These are phyloP conservation scores for Drosophila lacicola DNA, from an alignment of 2,888 invertebrate genomes.

Conservation along the genomic window DNA sequence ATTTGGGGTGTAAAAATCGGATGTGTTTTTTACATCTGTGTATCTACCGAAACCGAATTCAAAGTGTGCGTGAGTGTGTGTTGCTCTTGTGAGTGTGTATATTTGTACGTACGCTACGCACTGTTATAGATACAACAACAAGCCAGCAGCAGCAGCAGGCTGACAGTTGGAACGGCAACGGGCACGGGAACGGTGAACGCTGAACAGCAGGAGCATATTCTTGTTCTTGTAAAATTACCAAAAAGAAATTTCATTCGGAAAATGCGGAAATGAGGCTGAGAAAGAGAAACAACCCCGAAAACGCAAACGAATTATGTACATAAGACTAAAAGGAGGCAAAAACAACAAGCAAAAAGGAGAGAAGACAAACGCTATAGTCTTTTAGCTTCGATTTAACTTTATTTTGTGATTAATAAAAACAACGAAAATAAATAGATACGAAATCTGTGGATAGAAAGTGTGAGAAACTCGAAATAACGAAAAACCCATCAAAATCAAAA, in stretches of 20 bases:
- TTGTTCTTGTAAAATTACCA: conserved; percentile 80
- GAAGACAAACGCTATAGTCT: conserved; percentile 23
- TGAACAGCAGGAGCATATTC: conserved; percentile 62
- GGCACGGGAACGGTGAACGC: conserved; percentile 32
- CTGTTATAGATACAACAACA: conserved; percentile 79
- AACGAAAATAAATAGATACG: conserved; percentile 38
- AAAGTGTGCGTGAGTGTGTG: conserved; percentile 33
- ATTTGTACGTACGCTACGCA: conserved; percentile 62
- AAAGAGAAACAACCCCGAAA: conserved; percentile 75
- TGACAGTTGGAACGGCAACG: conserved; percentile 34
- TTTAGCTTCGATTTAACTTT: conserved; percentile 27
- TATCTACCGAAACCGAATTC: conserved; percentile 53
- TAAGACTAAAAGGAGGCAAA: conserved; percentile 46
- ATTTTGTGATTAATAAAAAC: conserved; percentile 53
- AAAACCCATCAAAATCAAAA: conserved; percentile 60
- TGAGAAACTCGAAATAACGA: conserved; percentile 56
- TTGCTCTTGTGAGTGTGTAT: conserved; percentile 27
- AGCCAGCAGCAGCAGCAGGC: conserved; percentile 45
- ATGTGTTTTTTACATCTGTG: conserved; percentile 57
- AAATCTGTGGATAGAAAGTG: conserved; percentile 67
- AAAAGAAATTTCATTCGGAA: conserved; percentile 78
- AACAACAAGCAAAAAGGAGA: conserved; percentile 38
- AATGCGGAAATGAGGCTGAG: conserved; percentile 78
- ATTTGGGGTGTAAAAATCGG: conserved; percentile 55
- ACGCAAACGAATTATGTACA: conserved; percentile 52